phyloP scores from a whole-genome alignment of 2,113 vertebrate genomes.

The Carassius gibelio region DNA sequence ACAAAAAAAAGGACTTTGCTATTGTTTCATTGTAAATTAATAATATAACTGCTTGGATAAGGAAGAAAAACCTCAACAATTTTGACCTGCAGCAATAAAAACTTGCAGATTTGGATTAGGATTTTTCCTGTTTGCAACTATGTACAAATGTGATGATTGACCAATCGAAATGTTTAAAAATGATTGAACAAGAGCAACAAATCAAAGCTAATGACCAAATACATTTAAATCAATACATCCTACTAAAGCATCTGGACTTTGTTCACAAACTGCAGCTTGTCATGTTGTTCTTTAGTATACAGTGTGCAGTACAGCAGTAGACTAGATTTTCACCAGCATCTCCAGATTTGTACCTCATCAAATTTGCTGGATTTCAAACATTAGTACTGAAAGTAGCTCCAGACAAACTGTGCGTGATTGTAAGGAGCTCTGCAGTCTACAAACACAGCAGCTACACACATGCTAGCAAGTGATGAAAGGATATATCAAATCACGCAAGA shows the following conservation, averaged over 20 bases:
- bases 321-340: background rate
- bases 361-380: background rate
- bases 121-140: background rate
- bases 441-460: background rate
- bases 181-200: background rate
- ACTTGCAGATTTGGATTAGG: background rate
- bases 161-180: background rate
- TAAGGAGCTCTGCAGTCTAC: background rate
- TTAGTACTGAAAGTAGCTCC: background rate
- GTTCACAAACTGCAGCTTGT: background rate
- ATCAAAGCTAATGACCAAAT: background rate
- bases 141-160: background rate
- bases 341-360: background rate
- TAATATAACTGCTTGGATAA: background rate
- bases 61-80: background rate
- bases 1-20: background rate
- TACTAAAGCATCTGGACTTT: background rate
- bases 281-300: background rate
- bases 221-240: background rate
- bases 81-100: background rate
- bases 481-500: background rate
- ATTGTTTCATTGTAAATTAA: background rate
- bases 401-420: background rate
- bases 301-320: background rate
- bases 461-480: background rate